Base-by-base conservation (phyloP, 1,140 invertebrate genomes). In the Cotesia typhae region DNA sequence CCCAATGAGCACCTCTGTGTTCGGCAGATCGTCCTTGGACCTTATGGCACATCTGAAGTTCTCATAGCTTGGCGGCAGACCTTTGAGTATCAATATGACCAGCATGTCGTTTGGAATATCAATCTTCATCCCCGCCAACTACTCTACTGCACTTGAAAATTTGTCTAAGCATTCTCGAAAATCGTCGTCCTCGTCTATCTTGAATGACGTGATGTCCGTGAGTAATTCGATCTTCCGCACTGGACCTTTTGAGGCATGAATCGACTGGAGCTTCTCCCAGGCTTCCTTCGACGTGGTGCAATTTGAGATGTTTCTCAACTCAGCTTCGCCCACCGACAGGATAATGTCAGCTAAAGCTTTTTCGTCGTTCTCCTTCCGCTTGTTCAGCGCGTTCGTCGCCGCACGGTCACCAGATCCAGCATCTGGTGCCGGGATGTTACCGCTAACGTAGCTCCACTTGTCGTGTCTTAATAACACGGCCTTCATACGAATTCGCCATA, bases 41-140 rank as follows among this genome's bases (percentile, higher is more conserved):
- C 80, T 76, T 2, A 79, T 77, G n/a, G 78, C 80, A 64, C 78
- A 72, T 52, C 78, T 60, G 61, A 81, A 81, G 55, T 79, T 79
- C 52, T 79, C 75, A 17, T 52, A 80, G 36, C 20, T 64, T 2
- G 70, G 2, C 14, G 73, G 71, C 2, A 80, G 57, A 67, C 75
- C 80, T 51, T 78, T 76, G 20, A 81, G 61, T 17, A 82, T 70
- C 77, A 81, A 73, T 6, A 78, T 76, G 12, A 70, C 47, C 36
- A 79, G 65, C 20, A 81, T 69, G 60, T 81, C 79, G 7, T 20
- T 28, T 37, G 79, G 76, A 1, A 81, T 74, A 2, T 71, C 41
- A 9, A 81, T 60, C 5, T 70, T 71, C 53, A 75, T 78, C 14
- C 74, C 64, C 9, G 55, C 63, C 7, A 77, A 51, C 55, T 75